Base-by-base conservation (phyloP, 2,113 vertebrate genomes). In the Eptesicus fuscus region DNA sequence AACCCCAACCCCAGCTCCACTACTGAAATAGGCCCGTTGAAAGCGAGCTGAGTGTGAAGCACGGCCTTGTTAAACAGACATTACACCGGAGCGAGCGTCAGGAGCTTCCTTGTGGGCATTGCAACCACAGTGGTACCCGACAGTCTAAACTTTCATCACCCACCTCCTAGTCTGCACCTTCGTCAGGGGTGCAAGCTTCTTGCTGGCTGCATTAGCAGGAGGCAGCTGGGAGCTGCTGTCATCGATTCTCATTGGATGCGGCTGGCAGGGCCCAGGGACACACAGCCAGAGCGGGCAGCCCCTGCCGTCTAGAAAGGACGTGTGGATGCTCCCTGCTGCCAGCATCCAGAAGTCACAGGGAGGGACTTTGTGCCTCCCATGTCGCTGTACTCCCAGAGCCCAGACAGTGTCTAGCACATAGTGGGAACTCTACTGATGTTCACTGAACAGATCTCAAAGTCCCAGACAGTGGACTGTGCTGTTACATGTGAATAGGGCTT, bases 31-130 rank as follows among this genome's bases (percentile, higher is more conserved):
- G 30, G 30, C 63, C 63, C 30, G 1, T n/a, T 65, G 5, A 16
- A 65, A 65, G 8, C 2, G 7, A 65, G 63, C 63, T n/a, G 63
- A 17, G 30, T 7, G 61, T 30, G 59, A 32, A 63, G 61, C 25
- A 63, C 14, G 30, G 28, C 30, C 30, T 65, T 16, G 13, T 32
- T 65, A 32, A 97, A 97, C 93, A 95, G 97, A 98, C 97, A 98
- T 97, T 97, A 96, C 96, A 97, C 97, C 98, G 97, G 97, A 98
- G 97, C 94, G 97, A 98, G 97, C 97, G 98, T 98, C 98, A 97
- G 97, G 95, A 98, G 97, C 97, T 97, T 98, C 98, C 97, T 97
- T 98, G 97, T 98, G 0, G 0, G 96, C 96, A 98, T 98, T 97
- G 97, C 97, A 93, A 78, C 96, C 63, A 65, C 63, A 32, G 30